Evolutionary conservation across 2,113 vertebrate genomes (phyloP).

Genomic region (Oriolus oriolus): DNA sequence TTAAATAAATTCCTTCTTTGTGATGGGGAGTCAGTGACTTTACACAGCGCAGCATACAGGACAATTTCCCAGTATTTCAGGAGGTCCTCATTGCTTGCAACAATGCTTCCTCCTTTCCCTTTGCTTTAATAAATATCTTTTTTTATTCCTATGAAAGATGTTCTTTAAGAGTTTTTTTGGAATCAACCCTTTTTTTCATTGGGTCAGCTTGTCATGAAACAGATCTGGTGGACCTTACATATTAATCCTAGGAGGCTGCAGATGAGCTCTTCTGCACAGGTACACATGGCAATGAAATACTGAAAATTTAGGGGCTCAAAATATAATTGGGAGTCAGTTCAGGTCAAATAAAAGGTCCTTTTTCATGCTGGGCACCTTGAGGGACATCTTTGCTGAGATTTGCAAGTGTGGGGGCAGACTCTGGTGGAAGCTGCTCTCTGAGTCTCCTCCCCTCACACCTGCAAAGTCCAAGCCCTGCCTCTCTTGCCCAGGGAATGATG

Average conservation of each 20-base stretch:
- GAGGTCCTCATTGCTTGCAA: neutral
- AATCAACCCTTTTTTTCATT: neutral
- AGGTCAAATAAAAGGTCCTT: neutral
- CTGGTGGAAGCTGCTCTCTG: neutral
- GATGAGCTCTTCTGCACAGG: neutral
- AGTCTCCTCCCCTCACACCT: neutral
- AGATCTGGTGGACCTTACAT: neutral
- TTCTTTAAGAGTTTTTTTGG: neutral
- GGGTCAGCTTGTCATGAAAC: neutral
- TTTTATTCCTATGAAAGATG: neutral
- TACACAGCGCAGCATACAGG: neutral
- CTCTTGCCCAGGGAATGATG: neutral
- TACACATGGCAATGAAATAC: neutral
- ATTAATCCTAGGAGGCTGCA: neutral
- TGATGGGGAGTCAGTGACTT: neutral
- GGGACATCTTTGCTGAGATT: neutral
- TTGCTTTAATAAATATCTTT: neutral
- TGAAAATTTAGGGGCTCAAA: neutral
- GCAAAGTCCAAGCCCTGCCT: neutral
- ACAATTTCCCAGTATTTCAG: neutral
- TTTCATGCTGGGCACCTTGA: neutral
- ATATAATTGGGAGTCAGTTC: neutral
- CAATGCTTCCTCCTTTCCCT: neutral
- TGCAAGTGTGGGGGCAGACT: neutral
- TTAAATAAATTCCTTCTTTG: neutral